Conservation (phyloP, 2,113 vertebrate genomes). For the Gobio gobio region DNA sequence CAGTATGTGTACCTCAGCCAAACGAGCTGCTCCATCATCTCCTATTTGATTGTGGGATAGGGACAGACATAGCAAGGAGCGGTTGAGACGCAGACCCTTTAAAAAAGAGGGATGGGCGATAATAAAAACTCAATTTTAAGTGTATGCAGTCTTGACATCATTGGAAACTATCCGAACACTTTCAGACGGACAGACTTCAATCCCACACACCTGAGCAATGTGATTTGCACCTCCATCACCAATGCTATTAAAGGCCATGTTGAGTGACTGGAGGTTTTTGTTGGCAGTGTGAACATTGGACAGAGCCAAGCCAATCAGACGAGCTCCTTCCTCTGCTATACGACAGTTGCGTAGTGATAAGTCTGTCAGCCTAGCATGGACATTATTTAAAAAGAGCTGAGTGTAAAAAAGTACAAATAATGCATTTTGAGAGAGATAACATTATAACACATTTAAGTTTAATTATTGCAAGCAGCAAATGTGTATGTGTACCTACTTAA, state of each 20-base stretch:
- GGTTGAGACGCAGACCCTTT: conserved; percentile 86
- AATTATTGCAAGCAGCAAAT: background rate
- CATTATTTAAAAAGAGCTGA: background rate
- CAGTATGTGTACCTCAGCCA: conserved; percentile 75
- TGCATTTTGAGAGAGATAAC: background rate
- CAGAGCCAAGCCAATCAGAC: conserved; percentile 78
- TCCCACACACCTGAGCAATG: conserved; percentile 79
- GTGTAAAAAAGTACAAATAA: background rate
- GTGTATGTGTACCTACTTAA: background rate
- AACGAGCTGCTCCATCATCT: conserved; percentile 78
- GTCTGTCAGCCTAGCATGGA: conserved; percentile 74
- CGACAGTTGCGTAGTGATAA: conserved; percentile 82
- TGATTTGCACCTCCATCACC: conserved; percentile 79
- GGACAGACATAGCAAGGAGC: conserved; percentile 81
- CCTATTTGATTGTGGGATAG: conserved; percentile 83
- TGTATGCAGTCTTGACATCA: background rate
- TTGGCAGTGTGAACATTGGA: conserved; percentile 72
- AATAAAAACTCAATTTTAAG: background rate
- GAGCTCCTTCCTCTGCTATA: conserved; percentile 75
- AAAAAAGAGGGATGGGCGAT: background rate
- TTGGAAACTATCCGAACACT: background rate
- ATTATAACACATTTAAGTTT: background rate
- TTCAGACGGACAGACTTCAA: background rate
- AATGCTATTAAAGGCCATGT: conserved; percentile 85
- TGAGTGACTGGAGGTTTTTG: conserved; percentile 78